phyloP scores from a whole-genome alignment of 2,113 vertebrate genomes.

The Raja brachyura region DNA sequence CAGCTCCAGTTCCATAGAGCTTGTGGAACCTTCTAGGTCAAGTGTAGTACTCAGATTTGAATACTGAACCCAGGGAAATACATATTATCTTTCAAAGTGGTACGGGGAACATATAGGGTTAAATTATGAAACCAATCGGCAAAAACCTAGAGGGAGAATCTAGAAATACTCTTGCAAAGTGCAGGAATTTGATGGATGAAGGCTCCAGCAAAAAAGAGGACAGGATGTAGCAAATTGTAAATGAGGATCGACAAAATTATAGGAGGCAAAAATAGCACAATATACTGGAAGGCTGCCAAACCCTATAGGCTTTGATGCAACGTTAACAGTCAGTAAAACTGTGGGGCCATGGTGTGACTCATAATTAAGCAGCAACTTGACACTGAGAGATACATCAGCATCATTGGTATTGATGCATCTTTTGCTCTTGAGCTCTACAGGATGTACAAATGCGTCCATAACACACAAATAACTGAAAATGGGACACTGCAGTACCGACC shows the following conservation, averaged over 20 bases:
- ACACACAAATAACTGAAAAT: background rate
- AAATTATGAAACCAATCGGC: background rate
- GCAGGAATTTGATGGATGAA: background rate
- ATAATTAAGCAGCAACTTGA: background rate
- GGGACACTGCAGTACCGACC: background rate
- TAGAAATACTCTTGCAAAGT: background rate
- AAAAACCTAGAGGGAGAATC: background rate
- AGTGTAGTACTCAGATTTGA: background rate
- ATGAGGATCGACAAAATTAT: background rate
- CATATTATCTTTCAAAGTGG: background rate
- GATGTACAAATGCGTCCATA: background rate
- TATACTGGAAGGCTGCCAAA: background rate
- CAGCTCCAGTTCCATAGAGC: background rate
- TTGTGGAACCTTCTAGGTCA: background rate
- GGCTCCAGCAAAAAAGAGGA: background rate
- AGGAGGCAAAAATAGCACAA: background rate
- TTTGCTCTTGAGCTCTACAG: background rate
- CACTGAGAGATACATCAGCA: background rate
- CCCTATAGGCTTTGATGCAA: background rate
- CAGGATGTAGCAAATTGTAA: conserved; percentile 9
- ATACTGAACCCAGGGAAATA: background rate
- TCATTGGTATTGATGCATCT: background rate
- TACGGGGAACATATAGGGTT: background rate
- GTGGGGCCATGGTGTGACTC: background rate
- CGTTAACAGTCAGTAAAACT: background rate